phyloP scores from a whole-genome alignment of 2,888 invertebrate genomes.

The Pandemis cinnamomeana region DNA sequence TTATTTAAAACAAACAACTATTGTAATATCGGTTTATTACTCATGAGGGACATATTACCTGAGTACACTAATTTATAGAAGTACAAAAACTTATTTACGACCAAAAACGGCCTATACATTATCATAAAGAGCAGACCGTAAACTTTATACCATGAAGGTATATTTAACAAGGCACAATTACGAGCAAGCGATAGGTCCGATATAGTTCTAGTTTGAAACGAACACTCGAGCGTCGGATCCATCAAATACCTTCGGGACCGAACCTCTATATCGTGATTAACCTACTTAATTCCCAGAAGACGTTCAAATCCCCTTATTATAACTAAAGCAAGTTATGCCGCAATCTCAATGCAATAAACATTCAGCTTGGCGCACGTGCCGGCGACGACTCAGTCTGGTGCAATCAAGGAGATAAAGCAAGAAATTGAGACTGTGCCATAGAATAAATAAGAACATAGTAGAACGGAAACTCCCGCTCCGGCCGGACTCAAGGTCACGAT shows the following conservation, averaged over 20 bases:
- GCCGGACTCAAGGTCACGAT: too few species aligned
- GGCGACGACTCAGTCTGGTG: constrained; percentile 58
- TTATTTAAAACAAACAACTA: background rate
- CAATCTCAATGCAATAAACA: constrained; percentile 78
- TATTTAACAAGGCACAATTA: constrained; percentile 4
- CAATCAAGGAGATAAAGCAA: constrained; percentile 58
- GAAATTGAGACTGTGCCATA: constrained; percentile 51
- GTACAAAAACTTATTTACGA: constrained; percentile 2
- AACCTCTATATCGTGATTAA: constrained; percentile 43
- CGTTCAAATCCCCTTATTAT: constrained; percentile 64
- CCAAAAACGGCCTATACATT: constrained; percentile 1
- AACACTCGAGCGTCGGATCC: constrained; percentile 25
- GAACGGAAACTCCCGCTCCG: too few species aligned
- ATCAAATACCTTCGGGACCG: constrained; percentile 18
- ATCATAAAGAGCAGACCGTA: background rate
- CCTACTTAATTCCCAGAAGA: constrained; percentile 52
- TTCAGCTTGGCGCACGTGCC: constrained; percentile 69
- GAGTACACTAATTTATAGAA: background rate
- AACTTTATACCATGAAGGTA: background rate
- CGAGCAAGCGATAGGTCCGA: background rate
- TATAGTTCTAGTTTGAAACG: constrained; percentile 19
- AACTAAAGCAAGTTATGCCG: constrained; percentile 66
- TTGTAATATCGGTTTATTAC: background rate
- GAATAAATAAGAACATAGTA: too few species aligned
- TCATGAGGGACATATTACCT: background rate